A percentile compares a stretch with the other conserved stretches of the same genome.
Evolutionary conservation across 2,888 invertebrate genomes (phyloP).

Genomic region (Scaeva pyrastri): DNA sequence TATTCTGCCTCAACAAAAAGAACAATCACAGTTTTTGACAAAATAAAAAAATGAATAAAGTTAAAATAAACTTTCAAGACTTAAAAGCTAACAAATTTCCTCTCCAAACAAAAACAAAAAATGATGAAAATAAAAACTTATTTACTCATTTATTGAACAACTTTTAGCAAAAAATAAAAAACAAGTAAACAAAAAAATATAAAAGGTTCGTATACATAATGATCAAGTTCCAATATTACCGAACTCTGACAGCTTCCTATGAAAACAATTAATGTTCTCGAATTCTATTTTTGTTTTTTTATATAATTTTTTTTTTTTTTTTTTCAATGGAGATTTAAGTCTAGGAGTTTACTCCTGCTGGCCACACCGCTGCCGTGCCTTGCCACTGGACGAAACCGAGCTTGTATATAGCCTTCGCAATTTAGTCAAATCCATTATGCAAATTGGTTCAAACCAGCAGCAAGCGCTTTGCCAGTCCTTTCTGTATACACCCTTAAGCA

Average conservation of each 20-base stretch:
- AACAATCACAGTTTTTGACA: too few relatives aligned
- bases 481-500: slow-evolving; percentile 18
- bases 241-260: slow-evolving; percentile 34
- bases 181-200: not conserved
- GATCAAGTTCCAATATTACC: slow-evolving; percentile 1
- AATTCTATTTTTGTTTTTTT: slow-evolving; percentile 56
- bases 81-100: not conserved
- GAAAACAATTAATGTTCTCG: slow-evolving; percentile 68
- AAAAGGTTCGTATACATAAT: not conserved
- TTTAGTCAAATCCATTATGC: slow-evolving; percentile 74
- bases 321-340: slow-evolving; percentile 30
- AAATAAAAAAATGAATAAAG: too few relatives aligned
- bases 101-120: not conserved
- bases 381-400: too few relatives aligned
- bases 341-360: slow-evolving; percentile 28
- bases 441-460: slow-evolving; percentile 66
- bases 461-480: slow-evolving; percentile 6
- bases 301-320: slow-evolving; percentile 37
- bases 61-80: too few relatives aligned
- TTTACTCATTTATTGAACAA: not conserved
- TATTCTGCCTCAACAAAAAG: too few relatives aligned
- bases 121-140: slow-evolving; percentile 34
- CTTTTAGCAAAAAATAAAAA: not conserved
- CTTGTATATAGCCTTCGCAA: slow-evolving; percentile 29
- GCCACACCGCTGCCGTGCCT: not conserved